Conservation (phyloP, 2,888 invertebrate species). For the Agrochola macilenta region DNA sequence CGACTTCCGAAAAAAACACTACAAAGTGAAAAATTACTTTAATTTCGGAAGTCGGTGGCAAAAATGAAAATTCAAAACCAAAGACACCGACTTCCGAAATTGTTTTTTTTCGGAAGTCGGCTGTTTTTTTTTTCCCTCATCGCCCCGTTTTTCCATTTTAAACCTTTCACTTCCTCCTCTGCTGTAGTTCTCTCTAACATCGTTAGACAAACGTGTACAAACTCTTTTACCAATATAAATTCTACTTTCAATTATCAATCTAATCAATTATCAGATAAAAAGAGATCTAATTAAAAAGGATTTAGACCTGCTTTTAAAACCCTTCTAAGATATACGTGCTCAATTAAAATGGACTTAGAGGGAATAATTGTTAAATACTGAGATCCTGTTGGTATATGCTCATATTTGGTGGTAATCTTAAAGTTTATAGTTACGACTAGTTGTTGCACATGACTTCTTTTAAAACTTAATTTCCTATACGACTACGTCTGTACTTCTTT, state of each 20-base stretch:
- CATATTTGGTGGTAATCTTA: conserved; percentile 45
- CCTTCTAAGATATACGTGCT: conserved; percentile 48
- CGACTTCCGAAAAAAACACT: no score
- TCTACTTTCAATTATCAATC: conserved; percentile 42
- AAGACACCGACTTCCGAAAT: no score
- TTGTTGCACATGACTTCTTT: not conserved
- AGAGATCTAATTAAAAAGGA: conserved; percentile 56
- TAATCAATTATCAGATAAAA: conserved; percentile 57
- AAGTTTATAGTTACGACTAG: conserved; percentile 29
- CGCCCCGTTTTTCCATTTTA: not conserved
- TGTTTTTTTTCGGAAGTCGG: no score
- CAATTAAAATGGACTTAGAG: conserved; percentile 57
- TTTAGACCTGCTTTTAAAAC: conserved; percentile 53
- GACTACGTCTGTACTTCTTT: not conserved
- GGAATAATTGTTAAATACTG: conserved; percentile 41
- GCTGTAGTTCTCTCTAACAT: not conserved
- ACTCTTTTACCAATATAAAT: conserved; percentile 26
- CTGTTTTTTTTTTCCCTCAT: conserved; percentile 5
- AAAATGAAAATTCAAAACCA: no score
- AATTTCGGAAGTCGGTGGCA: no score
- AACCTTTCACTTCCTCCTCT: not conserved
- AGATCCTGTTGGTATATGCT: conserved; percentile 35
- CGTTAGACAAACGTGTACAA: conserved; percentile 19
- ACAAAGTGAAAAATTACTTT: no score
- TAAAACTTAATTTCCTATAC: not conserved